Conservation (phyloP, 2,113 vertebrate genomes). For the Malurus cyaneus region DNA sequence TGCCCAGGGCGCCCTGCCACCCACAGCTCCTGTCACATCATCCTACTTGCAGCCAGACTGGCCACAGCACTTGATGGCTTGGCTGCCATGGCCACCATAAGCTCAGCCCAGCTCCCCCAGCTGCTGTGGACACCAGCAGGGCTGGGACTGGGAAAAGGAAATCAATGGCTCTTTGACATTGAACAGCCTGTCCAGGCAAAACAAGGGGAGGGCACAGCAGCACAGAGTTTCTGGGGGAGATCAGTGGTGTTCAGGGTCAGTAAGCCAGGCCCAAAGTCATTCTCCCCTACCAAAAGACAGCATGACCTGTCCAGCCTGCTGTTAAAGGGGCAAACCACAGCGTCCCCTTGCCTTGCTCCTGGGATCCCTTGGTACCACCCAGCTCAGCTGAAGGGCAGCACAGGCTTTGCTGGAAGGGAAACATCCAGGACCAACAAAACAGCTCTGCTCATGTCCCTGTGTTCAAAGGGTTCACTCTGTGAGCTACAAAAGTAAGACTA, state of each 20-base stretch:
- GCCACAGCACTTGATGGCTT: background rate
- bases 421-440: background rate
- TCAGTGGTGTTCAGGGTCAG: background rate
- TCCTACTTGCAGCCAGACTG: fast-evolving
- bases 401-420: background rate
- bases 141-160: background rate
- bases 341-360: background rate
- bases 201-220: background rate
- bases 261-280: background rate
- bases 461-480: background rate
- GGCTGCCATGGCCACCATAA: background rate
- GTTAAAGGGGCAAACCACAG: background rate
- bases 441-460: fast-evolving
- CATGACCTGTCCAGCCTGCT: fast-evolving
- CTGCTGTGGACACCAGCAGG: background rate
- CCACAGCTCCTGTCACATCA: fast-evolving
- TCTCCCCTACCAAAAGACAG: background rate
- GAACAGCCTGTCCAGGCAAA: background rate
- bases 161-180: background rate
- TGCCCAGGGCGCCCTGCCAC: background rate
- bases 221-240: background rate
- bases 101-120: background rate
- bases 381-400: background rate
- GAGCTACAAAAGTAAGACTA: background rate
- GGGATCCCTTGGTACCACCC: fast-evolving